A percentile compares a stretch with the other conserved stretches of the same genome.
These are phyloP conservation scores for Lasioglossum marginatum DNA, from an alignment of 2,888 invertebrate species.

Conservation along the genomic window DNA sequence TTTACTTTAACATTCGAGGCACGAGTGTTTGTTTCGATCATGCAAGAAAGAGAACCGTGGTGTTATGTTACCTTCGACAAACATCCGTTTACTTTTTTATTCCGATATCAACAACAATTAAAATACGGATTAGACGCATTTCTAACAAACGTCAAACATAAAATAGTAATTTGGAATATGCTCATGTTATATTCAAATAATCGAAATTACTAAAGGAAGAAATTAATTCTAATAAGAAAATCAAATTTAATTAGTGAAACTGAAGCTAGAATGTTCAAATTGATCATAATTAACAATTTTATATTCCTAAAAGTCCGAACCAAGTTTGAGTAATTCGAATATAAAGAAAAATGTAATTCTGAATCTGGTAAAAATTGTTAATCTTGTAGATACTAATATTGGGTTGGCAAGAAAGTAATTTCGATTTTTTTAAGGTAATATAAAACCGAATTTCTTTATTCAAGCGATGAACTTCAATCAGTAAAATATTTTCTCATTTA, in stretches of 20 bases:
- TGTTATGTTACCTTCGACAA: background rate
- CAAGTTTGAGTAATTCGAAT: background rate
- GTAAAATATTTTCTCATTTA: no score
- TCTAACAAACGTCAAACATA: background rate
- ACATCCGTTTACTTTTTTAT: background rate
- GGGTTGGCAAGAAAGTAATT: no score
- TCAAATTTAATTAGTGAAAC: background rate
- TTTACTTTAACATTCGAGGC: background rate
- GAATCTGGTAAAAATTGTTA: background rate
- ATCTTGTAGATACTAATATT: background rate
- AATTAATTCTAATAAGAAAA: no score
- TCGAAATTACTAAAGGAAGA: background rate
- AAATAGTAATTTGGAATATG: background rate
- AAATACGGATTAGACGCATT: background rate
- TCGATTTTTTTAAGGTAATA: no score
- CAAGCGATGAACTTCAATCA: no score
- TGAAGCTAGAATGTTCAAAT: background rate
- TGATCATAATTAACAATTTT: background rate
- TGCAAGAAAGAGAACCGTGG: background rate
- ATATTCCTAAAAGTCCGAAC: background rate
- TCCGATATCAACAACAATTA: background rate
- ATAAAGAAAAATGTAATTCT: background rate
- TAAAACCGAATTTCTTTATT: no score
- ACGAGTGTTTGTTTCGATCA: conserved; percentile 1
- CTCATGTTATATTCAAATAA: background rate